Evolutionary conservation across 2,888 invertebrate species (phyloP), one percentile per base, ranked within the genome.

Genomic region (Beris chalybata): DNA sequence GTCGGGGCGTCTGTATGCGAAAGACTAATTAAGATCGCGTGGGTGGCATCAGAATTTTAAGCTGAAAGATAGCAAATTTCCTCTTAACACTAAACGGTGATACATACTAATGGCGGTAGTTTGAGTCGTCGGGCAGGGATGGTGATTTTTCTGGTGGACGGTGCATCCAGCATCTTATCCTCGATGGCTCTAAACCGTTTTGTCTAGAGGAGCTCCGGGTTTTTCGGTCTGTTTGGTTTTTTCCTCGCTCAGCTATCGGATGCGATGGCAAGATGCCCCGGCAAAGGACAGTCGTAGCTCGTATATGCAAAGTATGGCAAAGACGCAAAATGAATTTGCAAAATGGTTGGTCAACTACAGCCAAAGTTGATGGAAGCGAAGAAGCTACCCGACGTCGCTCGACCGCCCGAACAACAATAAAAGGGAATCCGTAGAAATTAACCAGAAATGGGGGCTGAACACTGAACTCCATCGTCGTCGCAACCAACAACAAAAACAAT

Each of bases 21-120:
- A 38, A 56, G 66, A 69, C 71, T 71, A 71, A 71, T 71, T 71
- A 71, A 71, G 69, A 70, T 71, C 71, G 68, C 69, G 71, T 71
- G 71, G 71, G 71, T 71, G 71, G 71, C 64, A 70, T 66, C 66
- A 56, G 67, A 70, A 71, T 70, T 71, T 71, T 70, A 71, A 67
- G 64, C 59, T 70, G 69, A 70, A 71, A 71, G 71, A 71, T 71
- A 71, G 71, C 71, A 71, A 71, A 71, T 70, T 71, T 71, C 71
- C 68, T 66, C 61, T 71, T 71, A 71, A 71, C 71, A 71, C 71
- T 70, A 70, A 66, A 67, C 66, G 69, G 68, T 68, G 71, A 71
- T 71, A 69, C 67, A 67, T 67, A 64, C 69, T 69, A 69, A 69
- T 69, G 61, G 22, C 61, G 50, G 61, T 11, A 52, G 52, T 50